A percentile compares a stretch with the other conserved stretches of the same genome.
Conservation (phyloP, 2,797 vertebrate species). For the Diceros bicornis region DNA sequence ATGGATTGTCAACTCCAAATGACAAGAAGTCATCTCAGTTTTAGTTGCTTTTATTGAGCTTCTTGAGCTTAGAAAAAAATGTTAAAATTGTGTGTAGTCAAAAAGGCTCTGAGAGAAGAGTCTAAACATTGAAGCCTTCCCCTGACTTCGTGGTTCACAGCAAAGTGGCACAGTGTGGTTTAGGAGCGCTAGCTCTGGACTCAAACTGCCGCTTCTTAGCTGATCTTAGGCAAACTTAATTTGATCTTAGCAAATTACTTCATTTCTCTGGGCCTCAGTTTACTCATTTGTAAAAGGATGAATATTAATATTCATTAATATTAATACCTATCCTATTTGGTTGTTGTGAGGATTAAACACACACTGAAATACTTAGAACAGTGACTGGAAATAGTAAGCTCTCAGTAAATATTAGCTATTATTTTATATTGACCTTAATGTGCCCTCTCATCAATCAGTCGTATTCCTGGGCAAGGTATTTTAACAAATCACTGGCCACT, state of each 20-base stretch:
- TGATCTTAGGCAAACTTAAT: constrained; percentile 47
- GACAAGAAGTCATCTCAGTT: not conserved
- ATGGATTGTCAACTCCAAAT: constrained; percentile 33
- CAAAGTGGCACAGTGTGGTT: constrained; percentile 1
- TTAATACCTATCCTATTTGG: not conserved
- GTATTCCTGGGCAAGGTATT: constrained; percentile 47
- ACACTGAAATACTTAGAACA: constrained; percentile 48
- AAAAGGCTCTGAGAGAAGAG: not conserved
- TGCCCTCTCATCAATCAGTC: constrained; percentile 10
- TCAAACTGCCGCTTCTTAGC: constrained; percentile 7
- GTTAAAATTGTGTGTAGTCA: constrained; percentile 32
- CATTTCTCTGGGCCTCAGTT: constrained; percentile 47
- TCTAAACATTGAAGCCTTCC: not conserved
- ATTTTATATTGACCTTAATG: constrained; percentile 56
- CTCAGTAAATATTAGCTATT: constrained; percentile 58
- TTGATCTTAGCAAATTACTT: constrained; percentile 47
- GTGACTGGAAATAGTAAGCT: constrained; percentile 41
- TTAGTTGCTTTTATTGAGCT: constrained; percentile 44
- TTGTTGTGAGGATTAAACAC: constrained; percentile 33
- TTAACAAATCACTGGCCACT: constrained; percentile 51
- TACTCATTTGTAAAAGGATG: constrained; percentile 55
- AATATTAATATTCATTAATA: not conserved
- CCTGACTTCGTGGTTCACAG: not conserved
- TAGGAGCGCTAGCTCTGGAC: not conserved
- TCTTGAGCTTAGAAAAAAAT: constrained; percentile 50